Percentiles rank a stretch among this genome's conserved stretches.
These are phyloP conservation scores for Pogonocichla stellata DNA, from an alignment of 2,113 vertebrate species.

Conservation along the genomic window DNA sequence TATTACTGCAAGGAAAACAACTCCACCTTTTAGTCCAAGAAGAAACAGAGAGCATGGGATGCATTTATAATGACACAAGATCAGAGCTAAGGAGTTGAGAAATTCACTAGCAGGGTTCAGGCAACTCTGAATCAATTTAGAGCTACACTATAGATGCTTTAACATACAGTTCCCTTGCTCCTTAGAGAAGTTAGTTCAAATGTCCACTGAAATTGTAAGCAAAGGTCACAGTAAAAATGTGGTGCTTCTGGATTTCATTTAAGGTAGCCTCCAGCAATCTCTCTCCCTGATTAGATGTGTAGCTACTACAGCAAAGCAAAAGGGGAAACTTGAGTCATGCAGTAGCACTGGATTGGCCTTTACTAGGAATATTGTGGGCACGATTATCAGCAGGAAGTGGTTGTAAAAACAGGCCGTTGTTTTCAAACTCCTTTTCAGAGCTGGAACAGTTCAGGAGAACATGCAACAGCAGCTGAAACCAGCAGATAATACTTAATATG, in stretches of 20 bases:
- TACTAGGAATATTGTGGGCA: slow-evolving; percentile 25
- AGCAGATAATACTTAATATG: slow-evolving; percentile 49
- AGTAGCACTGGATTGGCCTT: slow-evolving; percentile 39
- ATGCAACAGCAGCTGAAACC: slow-evolving; percentile 37
- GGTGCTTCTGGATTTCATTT: slow-evolving; percentile 47
- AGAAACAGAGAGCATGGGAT: not conserved
- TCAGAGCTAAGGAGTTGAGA: not conserved
- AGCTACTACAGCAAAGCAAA: not conserved
- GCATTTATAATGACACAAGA: not conserved
- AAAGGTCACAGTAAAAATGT: slow-evolving; percentile 38
- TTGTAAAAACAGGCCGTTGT: slow-evolving; percentile 68
- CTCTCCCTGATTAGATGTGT: not conserved
- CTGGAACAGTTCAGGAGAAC: slow-evolving; percentile 34
- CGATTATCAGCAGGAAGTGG: slow-evolving; percentile 67
- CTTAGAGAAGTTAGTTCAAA: not conserved
- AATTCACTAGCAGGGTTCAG: not conserved
- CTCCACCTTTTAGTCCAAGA: not conserved
- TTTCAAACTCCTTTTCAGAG: slow-evolving; percentile 39
- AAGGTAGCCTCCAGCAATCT: slow-evolving; percentile 21
- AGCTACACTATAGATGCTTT: not conserved
- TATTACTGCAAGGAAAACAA: not conserved
- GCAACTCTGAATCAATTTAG: not conserved
- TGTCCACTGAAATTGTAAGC: not conserved
- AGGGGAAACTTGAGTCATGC: slow-evolving; percentile 60
- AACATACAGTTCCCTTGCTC: not conserved